Evolutionary conservation across 2,797 vertebrate genomes (phyloP).

Genomic region (Luscinia luscinia): DNA sequence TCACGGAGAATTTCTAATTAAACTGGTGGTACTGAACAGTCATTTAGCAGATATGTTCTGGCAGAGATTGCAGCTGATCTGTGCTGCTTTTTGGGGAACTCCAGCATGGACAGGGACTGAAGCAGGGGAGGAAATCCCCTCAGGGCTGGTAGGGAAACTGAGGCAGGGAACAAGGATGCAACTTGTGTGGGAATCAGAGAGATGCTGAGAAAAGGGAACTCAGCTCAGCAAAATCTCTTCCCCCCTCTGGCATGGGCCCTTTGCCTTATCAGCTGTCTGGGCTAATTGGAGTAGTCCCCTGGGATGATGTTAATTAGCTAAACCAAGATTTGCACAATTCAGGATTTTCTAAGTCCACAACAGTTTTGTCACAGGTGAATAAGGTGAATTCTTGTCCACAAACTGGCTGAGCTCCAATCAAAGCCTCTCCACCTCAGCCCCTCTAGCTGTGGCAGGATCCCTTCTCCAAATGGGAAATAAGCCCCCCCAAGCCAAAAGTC

Average conservation of each 20-base stretch:
- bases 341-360: background rate
- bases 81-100: background rate
- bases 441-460: background rate
- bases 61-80: background rate
- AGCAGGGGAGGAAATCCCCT: background rate
- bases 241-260: accelerated
- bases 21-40: background rate
- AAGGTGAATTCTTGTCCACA: background rate
- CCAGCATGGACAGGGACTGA: accelerated
- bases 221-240: background rate
- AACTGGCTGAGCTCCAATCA: background rate
- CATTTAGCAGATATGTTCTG: background rate
- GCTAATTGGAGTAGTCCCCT: background rate
- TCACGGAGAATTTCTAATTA: background rate
- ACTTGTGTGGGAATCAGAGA: background rate
- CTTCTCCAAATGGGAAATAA: background rate
- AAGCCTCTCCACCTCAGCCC: background rate
- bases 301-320: background rate
- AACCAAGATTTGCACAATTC: background rate
- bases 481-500: accelerated
- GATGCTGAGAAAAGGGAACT: background rate
- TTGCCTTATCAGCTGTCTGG: background rate
- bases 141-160: background rate
- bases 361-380: background rate
- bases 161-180: background rate